These are phyloP conservation scores for Hippocampus zosterae DNA, from an alignment of 2,113 vertebrate species.

Conservation along the genomic window DNA sequence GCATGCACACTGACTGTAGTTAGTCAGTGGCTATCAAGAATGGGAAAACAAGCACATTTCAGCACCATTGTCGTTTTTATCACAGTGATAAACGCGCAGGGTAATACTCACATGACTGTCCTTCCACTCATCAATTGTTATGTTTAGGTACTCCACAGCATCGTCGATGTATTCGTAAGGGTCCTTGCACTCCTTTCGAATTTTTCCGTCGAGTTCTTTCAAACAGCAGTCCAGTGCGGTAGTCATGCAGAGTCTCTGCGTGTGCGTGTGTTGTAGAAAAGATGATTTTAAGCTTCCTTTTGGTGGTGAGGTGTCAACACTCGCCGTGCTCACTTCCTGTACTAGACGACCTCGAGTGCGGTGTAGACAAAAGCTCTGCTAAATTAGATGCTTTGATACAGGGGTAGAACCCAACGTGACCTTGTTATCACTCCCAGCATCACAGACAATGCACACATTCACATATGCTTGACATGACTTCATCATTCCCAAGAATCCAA, in stretches of 20 bases:
- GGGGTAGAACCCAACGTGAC: slow-evolving; percentile 15
- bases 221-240: slow-evolving; percentile 53
- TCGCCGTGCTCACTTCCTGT: slow-evolving; percentile 56
- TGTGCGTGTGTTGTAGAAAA: slow-evolving; percentile 5
- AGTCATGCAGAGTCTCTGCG: slow-evolving; percentile 25
- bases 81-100: not conserved
- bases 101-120: slow-evolving; percentile 27
- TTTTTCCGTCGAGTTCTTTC: slow-evolving; percentile 22
- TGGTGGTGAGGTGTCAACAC: slow-evolving; percentile 37
- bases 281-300: slow-evolving; percentile 13
- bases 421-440: not conserved
- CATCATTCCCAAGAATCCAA: not conserved
- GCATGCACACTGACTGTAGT: slow-evolving; percentile 11
- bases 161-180: accelerated
- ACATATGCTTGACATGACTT: not conserved
- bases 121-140: accelerated
- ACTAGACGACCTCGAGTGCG: slow-evolving; percentile 58
- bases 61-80: not conserved
- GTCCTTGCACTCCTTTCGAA: accelerated
- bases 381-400: slow-evolving; percentile 24
- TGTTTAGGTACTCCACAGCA: accelerated
- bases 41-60: not conserved
- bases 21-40: slow-evolving; percentile 2
- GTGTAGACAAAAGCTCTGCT: slow-evolving; percentile 39
- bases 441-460: not conserved